Conservation (phyloP, 2,797 vertebrate genomes). For the Mustela erminea region DNA sequence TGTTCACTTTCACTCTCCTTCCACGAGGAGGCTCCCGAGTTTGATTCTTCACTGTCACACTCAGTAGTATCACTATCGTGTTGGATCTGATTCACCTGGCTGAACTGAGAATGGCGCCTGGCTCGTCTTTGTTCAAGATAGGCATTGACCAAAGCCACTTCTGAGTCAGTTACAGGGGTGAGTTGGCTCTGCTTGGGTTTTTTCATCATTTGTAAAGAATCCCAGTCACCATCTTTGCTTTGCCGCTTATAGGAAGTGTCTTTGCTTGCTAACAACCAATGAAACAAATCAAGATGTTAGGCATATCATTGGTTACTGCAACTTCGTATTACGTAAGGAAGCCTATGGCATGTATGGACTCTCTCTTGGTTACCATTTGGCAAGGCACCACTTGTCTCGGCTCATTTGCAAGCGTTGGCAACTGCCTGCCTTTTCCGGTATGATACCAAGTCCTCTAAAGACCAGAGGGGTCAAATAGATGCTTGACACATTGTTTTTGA, state of each 20-base stretch:
- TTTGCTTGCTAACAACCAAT: constrained; percentile 56
- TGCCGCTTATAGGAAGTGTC: not conserved
- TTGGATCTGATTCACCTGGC: not conserved
- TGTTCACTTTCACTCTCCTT: constrained; percentile 73
- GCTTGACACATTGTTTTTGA: constrained; percentile 6
- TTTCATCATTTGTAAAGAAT: constrained; percentile 11
- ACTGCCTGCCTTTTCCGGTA: not conserved
- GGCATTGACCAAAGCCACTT: constrained; percentile 58
- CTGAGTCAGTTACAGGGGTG: not conserved
- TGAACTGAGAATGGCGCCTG: constrained; percentile 48
- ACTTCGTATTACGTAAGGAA: not conserved
- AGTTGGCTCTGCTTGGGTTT: constrained; percentile 60
- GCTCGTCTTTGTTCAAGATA: constrained; percentile 55
- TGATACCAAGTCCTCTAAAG: not conserved
- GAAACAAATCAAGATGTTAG: constrained; percentile 61
- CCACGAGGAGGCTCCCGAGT: not conserved
- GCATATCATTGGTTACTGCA: not conserved
- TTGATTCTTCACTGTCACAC: not conserved
- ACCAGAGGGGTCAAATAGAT: not conserved
- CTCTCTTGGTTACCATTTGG: not conserved
- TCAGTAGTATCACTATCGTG: not conserved
- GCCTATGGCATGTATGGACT: not conserved
- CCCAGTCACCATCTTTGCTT: constrained; percentile 3
- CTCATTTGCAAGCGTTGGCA: not conserved
- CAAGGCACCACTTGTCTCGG: not conserved